These are phyloP conservation scores for Tigriopus japonicus DNA, from an alignment of 1,140 invertebrate genomes.

Conservation along the genomic window DNA sequence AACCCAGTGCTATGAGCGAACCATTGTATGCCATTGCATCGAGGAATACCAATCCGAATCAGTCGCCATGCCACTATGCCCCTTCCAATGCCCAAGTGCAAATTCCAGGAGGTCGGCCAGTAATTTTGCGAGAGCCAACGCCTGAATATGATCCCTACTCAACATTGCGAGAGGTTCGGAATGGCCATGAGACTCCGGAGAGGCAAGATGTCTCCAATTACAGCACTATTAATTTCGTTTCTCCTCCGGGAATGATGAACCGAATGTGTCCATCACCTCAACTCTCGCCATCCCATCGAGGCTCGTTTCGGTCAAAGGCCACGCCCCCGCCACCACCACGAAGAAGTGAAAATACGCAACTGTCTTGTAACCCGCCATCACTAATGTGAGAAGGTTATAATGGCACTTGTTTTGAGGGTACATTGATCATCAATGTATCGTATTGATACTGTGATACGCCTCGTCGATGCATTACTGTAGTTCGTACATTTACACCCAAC, in stretches of 20 bases:
- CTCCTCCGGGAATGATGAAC: not conserved
- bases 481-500: too few relatives aligned
- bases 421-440: not conserved
- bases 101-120: not conserved
- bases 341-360: constrained; percentile 11
- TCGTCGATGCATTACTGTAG: too few relatives aligned
- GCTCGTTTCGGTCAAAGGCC: not conserved
- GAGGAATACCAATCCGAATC: not conserved
- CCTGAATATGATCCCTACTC: not conserved
- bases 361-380: not conserved
- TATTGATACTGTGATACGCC: too few relatives aligned
- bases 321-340: constrained; percentile 4
- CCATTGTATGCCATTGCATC: not conserved
- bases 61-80: not conserved
- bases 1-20: too few relatives aligned
- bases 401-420: not conserved
- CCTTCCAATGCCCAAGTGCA: not conserved
- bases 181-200: not conserved
- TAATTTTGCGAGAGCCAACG: not conserved
- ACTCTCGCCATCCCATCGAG: not conserved
- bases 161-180: not conserved
- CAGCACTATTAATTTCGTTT: not conserved
- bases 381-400: not conserved
- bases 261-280: not conserved
- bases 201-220: not conserved